Conservation (phyloP, 2,113 vertebrate species). For the Osmerus eperlanus region DNA sequence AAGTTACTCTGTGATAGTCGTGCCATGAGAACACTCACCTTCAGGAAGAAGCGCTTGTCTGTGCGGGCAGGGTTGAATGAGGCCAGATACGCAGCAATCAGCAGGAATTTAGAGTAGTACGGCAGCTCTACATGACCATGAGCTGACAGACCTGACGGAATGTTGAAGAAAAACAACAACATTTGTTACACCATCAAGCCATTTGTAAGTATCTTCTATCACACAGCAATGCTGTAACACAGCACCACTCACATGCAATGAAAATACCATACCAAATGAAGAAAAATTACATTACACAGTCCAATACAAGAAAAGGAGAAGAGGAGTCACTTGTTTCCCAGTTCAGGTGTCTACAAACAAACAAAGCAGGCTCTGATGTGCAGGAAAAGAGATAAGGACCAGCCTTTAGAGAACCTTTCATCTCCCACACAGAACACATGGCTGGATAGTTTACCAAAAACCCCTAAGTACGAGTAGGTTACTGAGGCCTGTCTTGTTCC, state of each 20-base stretch:
- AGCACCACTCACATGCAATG: no score
- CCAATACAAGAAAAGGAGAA: no score
- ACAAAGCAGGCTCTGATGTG: background rate
- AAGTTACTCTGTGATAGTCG: background rate
- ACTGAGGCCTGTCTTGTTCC: constrained; percentile 2
- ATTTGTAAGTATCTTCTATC: no score
- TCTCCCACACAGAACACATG: constrained; percentile 9
- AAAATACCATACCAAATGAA: no score
- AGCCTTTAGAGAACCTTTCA: no score
- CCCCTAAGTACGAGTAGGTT: background rate
- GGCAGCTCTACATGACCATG: constrained; percentile 92
- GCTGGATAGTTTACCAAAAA: background rate
- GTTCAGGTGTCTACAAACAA: no score
- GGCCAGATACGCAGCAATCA: constrained; percentile 94
- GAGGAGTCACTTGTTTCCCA: no score
- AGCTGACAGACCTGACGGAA: constrained; percentile 82
- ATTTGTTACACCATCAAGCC: no score
- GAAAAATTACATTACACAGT: no score
- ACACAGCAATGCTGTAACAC: no score
- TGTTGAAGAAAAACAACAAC: no score
- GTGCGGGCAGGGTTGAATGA: constrained; percentile 96
- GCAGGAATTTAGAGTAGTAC: constrained; percentile 96
- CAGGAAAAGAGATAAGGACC: background rate
- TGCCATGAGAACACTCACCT: constrained; percentile 70
- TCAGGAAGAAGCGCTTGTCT: constrained; percentile 95